Evolutionary conservation across 2,113 vertebrate species (phyloP).

Genomic region (Vanacampus margaritifer): DNA sequence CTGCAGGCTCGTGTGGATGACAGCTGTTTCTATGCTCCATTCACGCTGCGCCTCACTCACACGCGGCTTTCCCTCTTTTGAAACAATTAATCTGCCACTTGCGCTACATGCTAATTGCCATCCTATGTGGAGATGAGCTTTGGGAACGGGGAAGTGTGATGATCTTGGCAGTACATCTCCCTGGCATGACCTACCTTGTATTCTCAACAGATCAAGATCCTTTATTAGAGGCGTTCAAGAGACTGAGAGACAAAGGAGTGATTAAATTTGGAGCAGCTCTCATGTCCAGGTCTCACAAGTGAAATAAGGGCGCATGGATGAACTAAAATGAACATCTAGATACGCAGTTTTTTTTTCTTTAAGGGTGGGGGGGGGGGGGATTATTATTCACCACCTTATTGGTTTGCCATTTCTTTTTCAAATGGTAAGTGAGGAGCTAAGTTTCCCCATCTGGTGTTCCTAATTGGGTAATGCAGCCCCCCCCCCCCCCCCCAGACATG

Average conservation of each 20-base stretch:
- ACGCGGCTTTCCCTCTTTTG: conserved; percentile 36
- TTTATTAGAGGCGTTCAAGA: conserved; percentile 46
- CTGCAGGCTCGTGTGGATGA: conserved; percentile 52
- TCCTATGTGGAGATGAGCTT: conserved; percentile 47
- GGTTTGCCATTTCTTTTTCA: conserved; percentile 13
- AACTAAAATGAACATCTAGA: conserved; percentile 18
- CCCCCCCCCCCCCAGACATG: conserved; percentile 14
- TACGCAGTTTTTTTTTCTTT: too few relatives aligned
- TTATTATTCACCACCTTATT: conserved; percentile 19
- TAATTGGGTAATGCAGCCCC: conserved; percentile 17
- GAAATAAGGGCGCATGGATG: conserved; percentile 9
- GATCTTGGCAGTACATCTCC: conserved; percentile 34
- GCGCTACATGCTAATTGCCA: conserved; percentile 55
- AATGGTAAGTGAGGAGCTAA: conserved; percentile 2
- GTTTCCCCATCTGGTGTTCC: conserved; percentile 55
- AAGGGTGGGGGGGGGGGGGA: too few relatives aligned
- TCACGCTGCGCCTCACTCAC: conserved; percentile 27
- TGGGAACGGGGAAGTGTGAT: conserved; percentile 39
- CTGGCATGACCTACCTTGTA: conserved; percentile 38
- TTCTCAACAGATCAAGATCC: conserved; percentile 53
- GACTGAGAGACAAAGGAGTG: conserved; percentile 19
- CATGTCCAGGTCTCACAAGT: conserved; percentile 4
- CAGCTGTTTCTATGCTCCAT: conserved; percentile 57
- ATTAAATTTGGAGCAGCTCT: conserved; percentile 20
- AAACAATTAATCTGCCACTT: conserved; percentile 59